Evolutionary conservation across 2,797 vertebrate species (phyloP).

Genomic region (Euphonia xanthogaster): DNA sequence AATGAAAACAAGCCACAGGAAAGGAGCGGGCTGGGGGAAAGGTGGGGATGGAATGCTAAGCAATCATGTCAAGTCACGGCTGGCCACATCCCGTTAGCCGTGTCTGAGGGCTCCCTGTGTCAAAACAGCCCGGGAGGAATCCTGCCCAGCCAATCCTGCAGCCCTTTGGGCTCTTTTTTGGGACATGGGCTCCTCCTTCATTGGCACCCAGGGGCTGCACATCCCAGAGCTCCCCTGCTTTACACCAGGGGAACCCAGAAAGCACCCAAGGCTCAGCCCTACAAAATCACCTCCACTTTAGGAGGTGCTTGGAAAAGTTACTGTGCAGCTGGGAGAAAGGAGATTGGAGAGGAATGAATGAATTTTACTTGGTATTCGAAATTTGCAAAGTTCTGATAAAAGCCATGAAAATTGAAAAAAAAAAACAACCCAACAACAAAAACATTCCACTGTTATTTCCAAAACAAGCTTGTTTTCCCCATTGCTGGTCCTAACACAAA

Average conservation of each 20-base stretch:
- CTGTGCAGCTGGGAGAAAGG: neutral
- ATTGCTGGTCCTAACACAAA: neutral
- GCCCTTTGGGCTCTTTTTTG: neutral
- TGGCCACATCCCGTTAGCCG: neutral
- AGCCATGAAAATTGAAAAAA: neutral
- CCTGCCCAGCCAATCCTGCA: neutral
- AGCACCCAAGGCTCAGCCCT: neutral
- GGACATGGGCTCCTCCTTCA: neutral
- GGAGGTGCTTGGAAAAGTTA: neutral
- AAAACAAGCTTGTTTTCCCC: neutral
- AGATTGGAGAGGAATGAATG: neutral
- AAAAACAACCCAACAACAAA: neutral
- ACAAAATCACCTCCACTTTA: fast-evolving
- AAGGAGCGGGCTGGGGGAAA: neutral
- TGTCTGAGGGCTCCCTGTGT: neutral
- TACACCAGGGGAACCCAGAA: neutral
- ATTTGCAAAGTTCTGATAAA: neutral
- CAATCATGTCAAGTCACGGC: neutral
- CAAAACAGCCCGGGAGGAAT: neutral
- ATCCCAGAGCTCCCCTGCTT: neutral
- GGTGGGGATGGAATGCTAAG: neutral
- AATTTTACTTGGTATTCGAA: neutral
- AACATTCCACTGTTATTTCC: neutral
- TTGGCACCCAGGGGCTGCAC: too few relatives aligned
- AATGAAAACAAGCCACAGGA: conserved; percentile 31